Base-by-base conservation (phyloP, 2,113 vertebrate species). In the Paraplagusia blochii region DNA sequence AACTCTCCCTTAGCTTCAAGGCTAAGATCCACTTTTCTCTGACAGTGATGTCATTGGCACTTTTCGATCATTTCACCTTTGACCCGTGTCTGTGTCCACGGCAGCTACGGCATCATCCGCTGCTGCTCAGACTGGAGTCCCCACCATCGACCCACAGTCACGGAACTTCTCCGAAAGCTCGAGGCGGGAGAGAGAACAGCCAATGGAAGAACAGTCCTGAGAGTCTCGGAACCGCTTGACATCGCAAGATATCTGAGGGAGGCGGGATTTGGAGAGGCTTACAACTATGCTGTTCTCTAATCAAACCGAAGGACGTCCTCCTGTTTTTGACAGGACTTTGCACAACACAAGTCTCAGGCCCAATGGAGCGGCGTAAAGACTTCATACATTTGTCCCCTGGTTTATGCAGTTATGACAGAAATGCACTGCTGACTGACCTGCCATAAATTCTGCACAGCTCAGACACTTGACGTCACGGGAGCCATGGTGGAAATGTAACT, bases 61-160 rank as follows among this genome's bases (percentile, higher is more conserved):
- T 29, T 29, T 4, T 29, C 22, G 22, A 29, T 29, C 22, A 29
- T 29, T 29, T 29, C 22, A 2, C 3, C 3, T 5, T 33, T 40
- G 50, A 0, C 34, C 7, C 0, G 0, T 58, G 4, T 51, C 4
- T 6, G 29, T 15, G 11, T 36, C 8, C 18, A 35, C 10, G 2
- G 2, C 34, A 98, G 96, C 81, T 94, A 92, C 3, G 36, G 63
- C 40, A 79, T 94, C 36, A 94, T 98, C 79, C 88, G 79, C 63
- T 83, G 84, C 11, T 98, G 96, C 61, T 93, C 94, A 86, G 83
- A 84, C 5, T 97, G 92, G 91, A 86, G 4, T 62, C 77, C 83
- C 9, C 19, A 79, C 3, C 74, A 83, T 0, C 86, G 95, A 0
- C 61, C 84, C 7, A 80, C 88, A 0, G 62, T 87, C 19, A 8